Evolutionary conservation across 2,113 vertebrate genomes (phyloP).

Genomic region (Sciurus niger): DNA sequence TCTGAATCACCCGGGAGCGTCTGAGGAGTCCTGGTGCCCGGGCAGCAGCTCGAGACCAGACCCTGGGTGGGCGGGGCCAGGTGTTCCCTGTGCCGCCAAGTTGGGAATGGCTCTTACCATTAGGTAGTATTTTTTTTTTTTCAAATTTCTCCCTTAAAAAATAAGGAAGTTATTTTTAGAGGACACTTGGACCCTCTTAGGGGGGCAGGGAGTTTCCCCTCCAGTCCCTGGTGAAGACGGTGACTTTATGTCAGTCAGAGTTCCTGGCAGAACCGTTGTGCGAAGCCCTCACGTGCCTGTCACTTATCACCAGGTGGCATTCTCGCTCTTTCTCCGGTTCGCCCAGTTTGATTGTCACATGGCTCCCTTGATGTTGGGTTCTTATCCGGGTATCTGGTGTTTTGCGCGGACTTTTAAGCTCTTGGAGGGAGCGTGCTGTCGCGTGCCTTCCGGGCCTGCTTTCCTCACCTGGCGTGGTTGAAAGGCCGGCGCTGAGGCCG

Average conservation of each 20-base stretch:
- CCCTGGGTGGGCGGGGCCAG: not conserved
- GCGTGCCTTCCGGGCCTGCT: not conserved
- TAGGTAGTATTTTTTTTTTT: not conserved
- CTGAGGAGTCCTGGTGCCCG: not conserved
- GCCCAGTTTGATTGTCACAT: rapidly evolving
- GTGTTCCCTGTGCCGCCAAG: not conserved
- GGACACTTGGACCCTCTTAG: not conserved
- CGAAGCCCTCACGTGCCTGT: too few relatives aligned
- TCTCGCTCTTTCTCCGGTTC: too few relatives aligned
- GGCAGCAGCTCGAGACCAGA: not conserved
- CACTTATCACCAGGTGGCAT: too few relatives aligned
- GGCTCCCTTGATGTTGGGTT: not conserved
- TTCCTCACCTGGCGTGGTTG: not conserved
- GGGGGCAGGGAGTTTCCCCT: not conserved
- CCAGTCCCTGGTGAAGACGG: not conserved
- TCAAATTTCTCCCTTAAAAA: not conserved
- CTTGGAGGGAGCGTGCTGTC: not conserved
- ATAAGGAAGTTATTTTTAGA: not conserved
- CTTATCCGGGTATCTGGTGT: not conserved
- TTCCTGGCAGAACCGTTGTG: not conserved
- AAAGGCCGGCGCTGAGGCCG: not conserved
- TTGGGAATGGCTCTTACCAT: not conserved
- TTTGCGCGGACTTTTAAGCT: not conserved
- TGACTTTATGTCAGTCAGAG: not conserved
- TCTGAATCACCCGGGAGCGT: not conserved